Evolutionary conservation across 1,140 invertebrate species (phyloP).

Genomic region (Zaprionus inermis): DNA sequence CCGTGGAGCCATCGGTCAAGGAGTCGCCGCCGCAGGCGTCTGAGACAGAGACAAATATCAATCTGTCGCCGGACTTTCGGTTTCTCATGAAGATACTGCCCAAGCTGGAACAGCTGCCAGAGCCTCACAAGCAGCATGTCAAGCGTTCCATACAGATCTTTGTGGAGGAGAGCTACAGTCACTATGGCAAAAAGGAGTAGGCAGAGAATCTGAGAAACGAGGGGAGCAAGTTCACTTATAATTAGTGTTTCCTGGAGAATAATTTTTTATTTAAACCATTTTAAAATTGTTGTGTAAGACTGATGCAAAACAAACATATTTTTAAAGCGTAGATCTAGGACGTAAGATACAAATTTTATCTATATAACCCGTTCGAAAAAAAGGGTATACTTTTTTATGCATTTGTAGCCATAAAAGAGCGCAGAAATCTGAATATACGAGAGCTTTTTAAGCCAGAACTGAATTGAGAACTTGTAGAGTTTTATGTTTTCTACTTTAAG

Average conservation of each 20-base stretch:
- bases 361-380: conserved; percentile 13
- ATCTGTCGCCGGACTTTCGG: conserved; percentile 76
- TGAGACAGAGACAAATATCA: conserved; percentile 70
- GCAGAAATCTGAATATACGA: conserved; percentile 37
- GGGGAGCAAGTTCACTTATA: conserved; percentile 18
- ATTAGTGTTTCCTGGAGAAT: conserved; percentile 27
- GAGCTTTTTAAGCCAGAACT: conserved; percentile 47
- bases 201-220: neutral
- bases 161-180: conserved; percentile 73
- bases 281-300: conserved; percentile 64
- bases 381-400: conserved; percentile 34
- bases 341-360: conserved; percentile 33
- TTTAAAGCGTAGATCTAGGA: conserved; percentile 28
- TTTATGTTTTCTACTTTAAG: neutral
- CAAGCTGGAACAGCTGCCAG: conserved; percentile 74
- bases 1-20: conserved; percentile 22
- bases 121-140: conserved; percentile 77
- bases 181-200: conserved; percentile 69
- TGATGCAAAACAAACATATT: conserved; percentile 58
- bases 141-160: conserved; percentile 80
- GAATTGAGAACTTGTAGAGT: neutral
- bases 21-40: conserved; percentile 15
- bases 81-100: conserved; percentile 82
- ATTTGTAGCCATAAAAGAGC: conserved; percentile 45
- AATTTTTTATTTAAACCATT: conserved; percentile 27